Percentiles rank a stretch among this genome's conserved stretches.
Conservation (phyloP, 2,888 invertebrate species). For the Chymomyza caudatula region DNA sequence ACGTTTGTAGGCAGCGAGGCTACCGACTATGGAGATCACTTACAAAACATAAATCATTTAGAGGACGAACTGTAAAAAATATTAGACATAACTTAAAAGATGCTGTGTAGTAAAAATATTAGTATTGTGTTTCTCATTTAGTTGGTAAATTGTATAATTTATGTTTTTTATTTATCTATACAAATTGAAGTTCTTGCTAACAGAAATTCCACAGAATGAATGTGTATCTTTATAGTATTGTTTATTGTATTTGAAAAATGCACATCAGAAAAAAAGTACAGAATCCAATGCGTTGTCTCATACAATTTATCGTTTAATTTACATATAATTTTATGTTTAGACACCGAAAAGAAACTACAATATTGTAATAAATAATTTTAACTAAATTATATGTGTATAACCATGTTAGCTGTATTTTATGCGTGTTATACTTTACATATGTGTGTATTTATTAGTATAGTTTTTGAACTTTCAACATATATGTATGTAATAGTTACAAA, state of each 20-base stretch:
- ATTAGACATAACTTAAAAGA: slow-evolving; percentile 22
- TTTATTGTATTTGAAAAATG: slow-evolving; percentile 7
- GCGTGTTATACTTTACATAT: slow-evolving; percentile 2
- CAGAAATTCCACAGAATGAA: slow-evolving; percentile 6
- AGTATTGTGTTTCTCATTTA: slow-evolving; percentile 51
- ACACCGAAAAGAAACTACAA: slow-evolving; percentile 51
- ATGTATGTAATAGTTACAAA: neutral
- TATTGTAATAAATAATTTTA: slow-evolving; percentile 41
- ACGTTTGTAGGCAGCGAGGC: slow-evolving; percentile 96
- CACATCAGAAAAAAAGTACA: neutral
- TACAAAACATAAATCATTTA: slow-evolving; percentile 89
- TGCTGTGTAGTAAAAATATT: slow-evolving; percentile 32
- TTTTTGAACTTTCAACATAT: no score
- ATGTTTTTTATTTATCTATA: slow-evolving; percentile 37
- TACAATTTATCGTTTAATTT: slow-evolving; percentile 1
- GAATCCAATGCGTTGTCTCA: neutral
- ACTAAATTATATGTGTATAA: slow-evolving; percentile 53
- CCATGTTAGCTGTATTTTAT: slow-evolving; percentile 17
- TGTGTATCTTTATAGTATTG: slow-evolving; percentile 7
- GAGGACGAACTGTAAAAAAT: slow-evolving; percentile 86
- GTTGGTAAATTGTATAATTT: slow-evolving; percentile 34
- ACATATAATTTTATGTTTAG: slow-evolving; percentile 51
- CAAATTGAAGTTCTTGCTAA: neutral
- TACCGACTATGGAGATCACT: slow-evolving; percentile 91
- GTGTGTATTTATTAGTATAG: no score